Conservation (phyloP, 2,797 vertebrate genomes). For the Poecilia velifera region DNA sequence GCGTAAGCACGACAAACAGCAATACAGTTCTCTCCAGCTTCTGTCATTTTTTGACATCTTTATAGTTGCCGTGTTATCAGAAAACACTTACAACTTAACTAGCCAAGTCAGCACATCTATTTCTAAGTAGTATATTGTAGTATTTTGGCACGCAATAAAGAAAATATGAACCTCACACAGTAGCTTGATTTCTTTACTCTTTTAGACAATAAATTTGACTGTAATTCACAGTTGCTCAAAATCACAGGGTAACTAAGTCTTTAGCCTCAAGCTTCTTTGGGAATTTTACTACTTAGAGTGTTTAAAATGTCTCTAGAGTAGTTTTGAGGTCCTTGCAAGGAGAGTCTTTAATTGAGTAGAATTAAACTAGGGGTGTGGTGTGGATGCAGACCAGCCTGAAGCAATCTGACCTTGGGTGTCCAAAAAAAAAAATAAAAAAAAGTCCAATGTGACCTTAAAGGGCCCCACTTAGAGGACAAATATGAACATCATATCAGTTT, state of each 20-base stretch:
- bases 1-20: constrained; percentile 1
- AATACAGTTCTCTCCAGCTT: constrained; percentile 2
- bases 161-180: constrained; percentile 27
- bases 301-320: constrained; percentile 37
- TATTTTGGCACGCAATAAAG: constrained; percentile 28
- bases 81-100: constrained; percentile 14
- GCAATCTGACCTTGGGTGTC: constrained; percentile 15
- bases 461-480: constrained; percentile 42
- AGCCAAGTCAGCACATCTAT: constrained; percentile 2
- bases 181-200: constrained; percentile 17
- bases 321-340: constrained; percentile 15
- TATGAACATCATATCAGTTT: constrained; percentile 44
- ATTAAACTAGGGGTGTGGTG: constrained; percentile 22
- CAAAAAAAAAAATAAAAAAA: constrained; percentile 8
- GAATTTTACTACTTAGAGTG: constrained; percentile 26
- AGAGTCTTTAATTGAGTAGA: constrained; percentile 24
- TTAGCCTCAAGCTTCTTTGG: constrained; percentile 25
- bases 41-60: background rate
- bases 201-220: constrained; percentile 7
- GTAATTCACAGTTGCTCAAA: constrained; percentile 21
- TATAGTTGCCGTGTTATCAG: background rate
- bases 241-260: constrained; percentile 8
- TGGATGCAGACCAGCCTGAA: constrained; percentile 7
- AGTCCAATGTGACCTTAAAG: constrained; percentile 30
- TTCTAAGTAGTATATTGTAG: constrained; percentile 17